A percentile compares a stretch with the other conserved stretches of the same genome.
These are phyloP conservation scores for Oreochromis grahami DNA, from an alignment of 2,797 vertebrate species.

Conservation along the genomic window DNA sequence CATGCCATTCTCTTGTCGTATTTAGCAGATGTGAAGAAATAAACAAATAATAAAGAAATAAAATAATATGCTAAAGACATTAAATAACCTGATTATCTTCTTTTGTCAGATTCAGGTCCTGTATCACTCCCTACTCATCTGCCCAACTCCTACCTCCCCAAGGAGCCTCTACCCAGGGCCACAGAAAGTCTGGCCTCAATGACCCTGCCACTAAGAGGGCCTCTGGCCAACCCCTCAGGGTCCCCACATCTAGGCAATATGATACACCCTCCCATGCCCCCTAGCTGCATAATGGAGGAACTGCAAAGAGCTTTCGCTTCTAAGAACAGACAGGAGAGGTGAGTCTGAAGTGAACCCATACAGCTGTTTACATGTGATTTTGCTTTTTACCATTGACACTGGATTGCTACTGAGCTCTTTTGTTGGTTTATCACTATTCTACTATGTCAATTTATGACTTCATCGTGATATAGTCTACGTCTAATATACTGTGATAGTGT, in stretches of 20 bases:
- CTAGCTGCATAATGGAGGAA: slow-evolving; percentile 96
- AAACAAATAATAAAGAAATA: background rate
- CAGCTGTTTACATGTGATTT: background rate
- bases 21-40: background rate
- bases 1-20: background rate
- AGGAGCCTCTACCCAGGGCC: slow-evolving; percentile 69
- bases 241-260: slow-evolving; percentile 88
- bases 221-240: slow-evolving; percentile 81
- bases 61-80: background rate
- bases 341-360: slow-evolving; percentile 23
- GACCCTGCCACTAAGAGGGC: slow-evolving; percentile 75
- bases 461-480: background rate
- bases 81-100: background rate
- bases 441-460: background rate
- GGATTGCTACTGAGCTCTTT: fast-evolving
- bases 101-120: slow-evolving; percentile 64
- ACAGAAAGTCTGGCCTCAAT: slow-evolving; percentile 68
- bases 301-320: slow-evolving; percentile 93
- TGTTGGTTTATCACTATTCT: background rate
- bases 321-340: slow-evolving; percentile 95
- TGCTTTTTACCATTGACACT: background rate
- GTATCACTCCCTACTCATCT: slow-evolving; percentile 68
- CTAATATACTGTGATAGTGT: background rate
- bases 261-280: slow-evolving; percentile 92
- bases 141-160: slow-evolving; percentile 77